Conservation (phyloP, 2,888 invertebrate genomes). For the Peribatodes rhomboidaria region DNA sequence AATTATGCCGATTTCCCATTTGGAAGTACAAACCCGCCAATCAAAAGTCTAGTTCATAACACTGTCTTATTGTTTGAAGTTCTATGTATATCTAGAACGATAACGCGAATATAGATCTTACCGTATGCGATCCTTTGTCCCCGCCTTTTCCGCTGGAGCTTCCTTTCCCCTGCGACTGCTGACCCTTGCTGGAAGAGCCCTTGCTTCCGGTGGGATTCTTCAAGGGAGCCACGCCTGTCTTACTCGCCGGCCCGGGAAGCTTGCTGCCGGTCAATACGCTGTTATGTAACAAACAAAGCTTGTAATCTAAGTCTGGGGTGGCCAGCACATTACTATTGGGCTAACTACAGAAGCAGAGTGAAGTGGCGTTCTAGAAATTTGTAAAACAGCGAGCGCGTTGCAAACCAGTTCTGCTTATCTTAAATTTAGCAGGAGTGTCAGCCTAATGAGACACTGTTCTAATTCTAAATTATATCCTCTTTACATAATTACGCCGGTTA, state of each 20-base stretch:
- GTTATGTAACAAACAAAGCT: conserved; percentile 44
- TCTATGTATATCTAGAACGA: too few relatives aligned
- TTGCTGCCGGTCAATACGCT: conserved; percentile 81
- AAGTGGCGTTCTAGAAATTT: neutral
- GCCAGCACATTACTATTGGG: neutral
- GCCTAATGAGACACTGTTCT: too few relatives aligned
- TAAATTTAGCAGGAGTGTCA: too few relatives aligned
- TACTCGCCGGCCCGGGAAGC: conserved; percentile 83
- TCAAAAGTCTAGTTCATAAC: too few relatives aligned
- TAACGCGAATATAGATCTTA: conserved; percentile 44
- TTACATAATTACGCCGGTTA: too few relatives aligned
- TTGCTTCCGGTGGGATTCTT: conserved; percentile 67
- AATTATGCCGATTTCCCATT: too few relatives aligned
- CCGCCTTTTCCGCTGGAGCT: conserved; percentile 64
- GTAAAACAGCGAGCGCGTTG: too few relatives aligned
- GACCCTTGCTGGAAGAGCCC: conserved; percentile 62
- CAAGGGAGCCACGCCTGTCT: conserved; percentile 77
- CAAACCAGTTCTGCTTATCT: too few relatives aligned
- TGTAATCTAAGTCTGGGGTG: conserved; percentile 9
- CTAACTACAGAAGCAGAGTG: neutral
- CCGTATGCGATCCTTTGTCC: conserved; percentile 69
- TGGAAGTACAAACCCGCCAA: too few relatives aligned
- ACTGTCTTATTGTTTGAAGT: too few relatives aligned
- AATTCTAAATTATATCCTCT: too few relatives aligned
- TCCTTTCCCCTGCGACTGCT: conserved; percentile 67